phyloP scores from a whole-genome alignment of 2,113 vertebrate species.

The Benitochromis conjunctus region DNA sequence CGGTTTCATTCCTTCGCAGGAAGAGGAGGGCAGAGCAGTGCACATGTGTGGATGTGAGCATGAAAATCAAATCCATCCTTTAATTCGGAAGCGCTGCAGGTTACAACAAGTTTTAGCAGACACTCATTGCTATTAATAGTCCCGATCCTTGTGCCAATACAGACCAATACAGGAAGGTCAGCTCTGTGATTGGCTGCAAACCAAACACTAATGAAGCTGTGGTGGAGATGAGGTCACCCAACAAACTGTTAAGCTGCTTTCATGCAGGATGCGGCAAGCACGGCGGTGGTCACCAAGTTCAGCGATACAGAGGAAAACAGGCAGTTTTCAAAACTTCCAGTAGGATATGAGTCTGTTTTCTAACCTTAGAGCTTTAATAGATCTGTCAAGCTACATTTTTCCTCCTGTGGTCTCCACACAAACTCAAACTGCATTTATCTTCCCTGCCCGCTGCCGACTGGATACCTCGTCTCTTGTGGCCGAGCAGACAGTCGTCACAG shows the following conservation, averaged over 20 bases:
- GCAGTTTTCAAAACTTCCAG: background rate
- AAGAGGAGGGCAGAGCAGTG: background rate
- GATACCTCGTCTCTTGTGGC: background rate
- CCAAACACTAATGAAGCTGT: background rate
- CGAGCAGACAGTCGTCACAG: background rate
- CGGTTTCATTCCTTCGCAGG: background rate
- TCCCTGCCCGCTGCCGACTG: background rate
- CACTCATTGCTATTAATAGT: background rate
- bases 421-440: background rate
- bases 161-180: background rate
- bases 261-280: background rate
- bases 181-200: background rate
- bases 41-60: background rate
- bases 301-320: background rate
- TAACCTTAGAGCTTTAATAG: background rate
- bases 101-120: background rate
- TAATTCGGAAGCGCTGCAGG: background rate
- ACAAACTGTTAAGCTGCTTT: background rate
- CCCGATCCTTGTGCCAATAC: background rate
- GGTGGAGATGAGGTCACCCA: background rate
- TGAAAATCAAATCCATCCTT: background rate
- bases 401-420: background rate
- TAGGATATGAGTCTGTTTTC: background rate
- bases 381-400: background rate
- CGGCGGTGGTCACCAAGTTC: background rate